These are phyloP conservation scores for Eilema depressum DNA, from an alignment of 2,888 invertebrate genomes.

Conservation along the genomic window DNA sequence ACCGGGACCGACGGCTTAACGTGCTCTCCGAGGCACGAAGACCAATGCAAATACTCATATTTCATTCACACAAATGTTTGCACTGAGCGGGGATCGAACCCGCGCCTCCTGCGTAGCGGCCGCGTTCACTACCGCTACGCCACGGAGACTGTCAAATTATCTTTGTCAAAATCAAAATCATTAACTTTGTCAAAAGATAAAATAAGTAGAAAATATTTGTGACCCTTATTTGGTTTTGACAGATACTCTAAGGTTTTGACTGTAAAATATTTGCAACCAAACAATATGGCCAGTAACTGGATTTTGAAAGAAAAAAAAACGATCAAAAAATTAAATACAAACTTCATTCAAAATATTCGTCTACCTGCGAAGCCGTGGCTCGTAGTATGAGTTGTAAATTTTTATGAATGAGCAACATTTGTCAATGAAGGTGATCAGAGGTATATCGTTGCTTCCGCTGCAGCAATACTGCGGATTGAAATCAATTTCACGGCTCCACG, in stretches of 20 bases:
- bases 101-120: too few species aligned
- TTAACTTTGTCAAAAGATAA: not conserved
- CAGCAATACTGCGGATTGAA: slow-evolving; percentile 62
- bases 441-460: slow-evolving; percentile 74
- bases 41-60: too few species aligned
- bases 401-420: slow-evolving; percentile 69
- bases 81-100: too few species aligned
- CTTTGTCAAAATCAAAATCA: too few species aligned
- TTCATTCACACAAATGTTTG: too few species aligned
- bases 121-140: too few species aligned
- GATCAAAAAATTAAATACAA: slow-evolving; percentile 51
- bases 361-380: slow-evolving; percentile 68
- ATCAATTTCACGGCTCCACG: slow-evolving; percentile 82
- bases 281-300: slow-evolving; percentile 1
- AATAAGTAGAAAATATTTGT: not conserved
- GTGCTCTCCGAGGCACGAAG: too few species aligned
- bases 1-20: too few species aligned
- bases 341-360: slow-evolving; percentile 64
- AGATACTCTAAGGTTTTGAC: too few species aligned
- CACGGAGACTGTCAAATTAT: too few species aligned
- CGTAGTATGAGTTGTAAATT: slow-evolving; percentile 76
- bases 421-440: slow-evolving; percentile 69
- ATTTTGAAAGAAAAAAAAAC: slow-evolving; percentile 19
- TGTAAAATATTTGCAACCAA: slow-evolving; percentile 10
- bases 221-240: not conserved